Evolutionary conservation across 2,113 vertebrate species (phyloP), one percentile per base, ranked within the genome.

Genomic region (Pteronura brasiliensis): DNA sequence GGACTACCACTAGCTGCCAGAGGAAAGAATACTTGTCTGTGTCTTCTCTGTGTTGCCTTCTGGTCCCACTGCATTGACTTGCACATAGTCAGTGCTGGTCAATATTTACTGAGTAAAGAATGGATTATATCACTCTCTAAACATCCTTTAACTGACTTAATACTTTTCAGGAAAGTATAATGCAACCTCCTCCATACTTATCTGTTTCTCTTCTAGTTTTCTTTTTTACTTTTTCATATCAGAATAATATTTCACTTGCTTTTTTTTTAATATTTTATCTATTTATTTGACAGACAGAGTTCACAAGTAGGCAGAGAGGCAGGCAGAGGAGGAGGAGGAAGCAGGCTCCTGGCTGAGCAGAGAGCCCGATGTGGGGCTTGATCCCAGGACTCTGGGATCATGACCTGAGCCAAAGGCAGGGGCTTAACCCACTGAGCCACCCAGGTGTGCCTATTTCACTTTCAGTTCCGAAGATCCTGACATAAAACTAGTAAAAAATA

Each of bases 161-260:
- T 59, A 83, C 27, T 88, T 25, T 82, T 92, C 49, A 59, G 55
- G 25, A 57, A 77, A 61, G 14, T 61, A 39, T 44, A 88, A 49
- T 90, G 83, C 81, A 63, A 67, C 42, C 25, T 42, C 11, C 2
- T 52, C 8, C 21, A 31, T 44, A 59, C 18, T 67, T 71, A 34
- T 6, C 15, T 47, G 3, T 2, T 92, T 63, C 4, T 74, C 6
- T 85, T 93, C 23, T 6, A 39, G 4, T 42, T 97, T 85, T 15
- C 5, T 69, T 86, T 79, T 72, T 93, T 88, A 18, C 21, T 47
- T 94, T 96, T 77, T 47, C 71, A 88, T 82, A 96, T 74, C 65
- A 95, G 82, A 85, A 61, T 65, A 93, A 61, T 15, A 74, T 72
- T 25, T 82, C 11, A 25, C 39, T 52, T 52, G 49, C 15, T 17